Conservation (phyloP, 2,888 invertebrate genomes). For the Drosophila demipolita region DNA sequence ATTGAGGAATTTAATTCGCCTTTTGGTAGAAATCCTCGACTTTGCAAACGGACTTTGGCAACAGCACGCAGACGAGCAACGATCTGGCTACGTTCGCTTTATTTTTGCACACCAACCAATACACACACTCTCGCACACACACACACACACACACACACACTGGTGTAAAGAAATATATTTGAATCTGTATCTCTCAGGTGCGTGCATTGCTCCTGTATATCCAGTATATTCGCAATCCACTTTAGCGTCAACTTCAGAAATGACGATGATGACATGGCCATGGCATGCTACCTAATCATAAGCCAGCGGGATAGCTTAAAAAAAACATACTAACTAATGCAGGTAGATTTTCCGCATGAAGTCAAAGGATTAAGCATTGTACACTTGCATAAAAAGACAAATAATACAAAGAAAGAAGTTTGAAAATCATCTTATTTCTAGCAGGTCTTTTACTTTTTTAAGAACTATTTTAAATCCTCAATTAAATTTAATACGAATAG, state of each 20-base stretch:
- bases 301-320: slow-evolving; percentile 28
- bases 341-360: slow-evolving; percentile 69
- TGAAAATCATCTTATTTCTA: neutral
- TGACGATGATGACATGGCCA: slow-evolving; percentile 68
- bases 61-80: slow-evolving; percentile 44
- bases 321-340: slow-evolving; percentile 44
- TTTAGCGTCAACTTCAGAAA: slow-evolving; percentile 69
- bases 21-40: slow-evolving; percentile 82
- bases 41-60: slow-evolving; percentile 80
- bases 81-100: slow-evolving; percentile 23
- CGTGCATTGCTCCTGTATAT: slow-evolving; percentile 63
- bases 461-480: neutral
- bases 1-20: slow-evolving; percentile 83
- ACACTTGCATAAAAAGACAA: neutral
- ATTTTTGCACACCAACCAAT: slow-evolving; percentile 17
- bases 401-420: neutral
- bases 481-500: too few species aligned
- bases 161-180: slow-evolving; percentile 26
- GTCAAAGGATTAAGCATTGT: slow-evolving; percentile 68
- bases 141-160: slow-evolving; percentile 3
- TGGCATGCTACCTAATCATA: slow-evolving; percentile 55
- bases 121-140: slow-evolving; percentile 3
- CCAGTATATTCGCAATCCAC: slow-evolving; percentile 55
- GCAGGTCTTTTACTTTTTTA: neutral
- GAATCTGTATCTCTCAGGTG: slow-evolving; percentile 46